Evolutionary conservation across 2,888 invertebrate genomes (phyloP).

Genomic region (Volucella inanis): DNA sequence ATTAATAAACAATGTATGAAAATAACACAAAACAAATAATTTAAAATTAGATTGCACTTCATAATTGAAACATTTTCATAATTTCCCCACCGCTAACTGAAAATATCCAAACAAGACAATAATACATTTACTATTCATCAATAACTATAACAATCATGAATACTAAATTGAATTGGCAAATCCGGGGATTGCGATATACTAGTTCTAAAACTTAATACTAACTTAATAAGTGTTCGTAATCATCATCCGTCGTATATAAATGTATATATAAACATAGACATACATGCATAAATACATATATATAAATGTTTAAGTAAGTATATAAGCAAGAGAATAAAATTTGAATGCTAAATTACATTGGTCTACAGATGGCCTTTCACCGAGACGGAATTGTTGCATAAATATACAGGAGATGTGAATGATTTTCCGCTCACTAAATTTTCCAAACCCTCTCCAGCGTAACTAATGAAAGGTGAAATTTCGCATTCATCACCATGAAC

Average conservation of each 20-base stretch:
- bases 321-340: constrained; percentile 33
- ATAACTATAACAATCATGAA: constrained; percentile 57
- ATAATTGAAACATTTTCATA: constrained; percentile 13
- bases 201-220: constrained; percentile 35
- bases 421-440: constrained; percentile 87
- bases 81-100: constrained; percentile 5
- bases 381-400: constrained; percentile 83
- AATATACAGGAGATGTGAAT: constrained; percentile 87
- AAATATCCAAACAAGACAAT: constrained; percentile 21
- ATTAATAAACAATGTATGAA: constrained; percentile 19
- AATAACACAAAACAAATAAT: constrained; percentile 29
- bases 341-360: constrained; percentile 33
- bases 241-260: not conserved
- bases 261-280: constrained; percentile 15
- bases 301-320: constrained; percentile 9
- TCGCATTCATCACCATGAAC: constrained; percentile 89
- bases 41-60: constrained; percentile 58
- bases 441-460: constrained; percentile 93
- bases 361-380: constrained; percentile 80
- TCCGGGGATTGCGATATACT: constrained; percentile 50
- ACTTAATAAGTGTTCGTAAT: constrained; percentile 11
- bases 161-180: constrained; percentile 70
- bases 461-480: constrained; percentile 95
- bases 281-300: not conserved
- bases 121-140: constrained; percentile 31